phyloP scores from a whole-genome alignment of 2,797 vertebrate genomes.

The Leptatherina wallacei region DNA sequence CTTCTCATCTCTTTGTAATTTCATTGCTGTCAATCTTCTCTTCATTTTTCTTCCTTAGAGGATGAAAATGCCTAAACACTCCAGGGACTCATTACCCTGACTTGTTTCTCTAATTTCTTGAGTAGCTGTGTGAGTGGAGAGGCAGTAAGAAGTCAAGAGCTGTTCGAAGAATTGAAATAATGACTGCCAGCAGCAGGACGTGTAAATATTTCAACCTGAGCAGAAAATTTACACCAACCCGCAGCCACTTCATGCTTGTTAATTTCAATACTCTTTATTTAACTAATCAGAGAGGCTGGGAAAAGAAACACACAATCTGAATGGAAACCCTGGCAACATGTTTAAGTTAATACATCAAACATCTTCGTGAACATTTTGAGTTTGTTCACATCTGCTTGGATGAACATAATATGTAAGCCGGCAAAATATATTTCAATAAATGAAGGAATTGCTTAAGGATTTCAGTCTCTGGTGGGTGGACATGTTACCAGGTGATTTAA shows the following conservation, averaged over 20 bases:
- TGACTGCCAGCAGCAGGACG: constrained; percentile 25
- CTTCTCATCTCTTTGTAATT: background rate
- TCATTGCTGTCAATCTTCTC: background rate
- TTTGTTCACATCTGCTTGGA: background rate
- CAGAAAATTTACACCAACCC: constrained; percentile 14
- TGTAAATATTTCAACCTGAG: constrained; percentile 42
- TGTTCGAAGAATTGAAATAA: constrained; percentile 49
- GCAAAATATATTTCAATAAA: no score
- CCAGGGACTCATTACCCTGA: constrained; percentile 46
- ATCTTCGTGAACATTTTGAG: background rate
- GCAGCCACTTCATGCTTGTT: background rate
- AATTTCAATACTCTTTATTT: background rate
- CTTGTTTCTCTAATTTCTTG: constrained; percentile 41
- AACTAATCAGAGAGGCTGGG: constrained; percentile 3
- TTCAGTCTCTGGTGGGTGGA: no score
- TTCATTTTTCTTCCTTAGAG: constrained; percentile 14
- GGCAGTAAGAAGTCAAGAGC: constrained; percentile 26
- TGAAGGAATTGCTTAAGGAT: no score
- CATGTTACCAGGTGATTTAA: background rate
- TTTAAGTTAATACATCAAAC: background rate
- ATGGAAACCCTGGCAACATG: background rate
- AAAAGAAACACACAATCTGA: background rate
- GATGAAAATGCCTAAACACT: constrained; percentile 30
- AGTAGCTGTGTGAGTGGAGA: constrained; percentile 17
- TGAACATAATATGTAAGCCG: no score